Evolutionary conservation across 2,888 invertebrate species (phyloP).

Genomic region (Dryobotodes eremita): DNA sequence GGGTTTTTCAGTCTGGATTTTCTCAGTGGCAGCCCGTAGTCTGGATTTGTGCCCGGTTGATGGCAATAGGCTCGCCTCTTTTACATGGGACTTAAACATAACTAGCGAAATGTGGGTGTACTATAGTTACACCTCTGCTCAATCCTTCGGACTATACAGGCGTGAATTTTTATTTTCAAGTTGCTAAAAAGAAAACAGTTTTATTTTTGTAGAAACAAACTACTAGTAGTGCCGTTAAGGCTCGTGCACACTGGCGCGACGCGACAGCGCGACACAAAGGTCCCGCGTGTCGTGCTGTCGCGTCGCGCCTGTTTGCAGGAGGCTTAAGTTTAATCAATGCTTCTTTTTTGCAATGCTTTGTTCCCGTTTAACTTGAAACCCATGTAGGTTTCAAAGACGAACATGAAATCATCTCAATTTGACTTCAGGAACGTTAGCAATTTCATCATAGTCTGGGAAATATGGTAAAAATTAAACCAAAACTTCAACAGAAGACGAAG

Average conservation of each 20-base stretch:
- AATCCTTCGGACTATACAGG: too few species aligned
- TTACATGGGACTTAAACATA: too few species aligned
- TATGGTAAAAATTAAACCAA: conserved; percentile 72
- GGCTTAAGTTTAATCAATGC: too few species aligned
- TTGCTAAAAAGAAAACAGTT: neutral
- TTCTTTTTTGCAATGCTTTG: neutral
- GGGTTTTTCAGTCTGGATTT: neutral
- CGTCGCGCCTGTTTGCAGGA: too few species aligned
- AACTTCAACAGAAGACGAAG: conserved; percentile 68
- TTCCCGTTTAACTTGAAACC: neutral
- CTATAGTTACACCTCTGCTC: neutral
- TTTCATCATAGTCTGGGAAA: conserved; percentile 58
- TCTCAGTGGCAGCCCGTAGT: too few species aligned
- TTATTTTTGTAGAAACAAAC: neutral
- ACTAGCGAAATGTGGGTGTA: too few species aligned
- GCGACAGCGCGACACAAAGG: too few species aligned
- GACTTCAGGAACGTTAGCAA: conserved; percentile 39
- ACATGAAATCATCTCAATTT: neutral
- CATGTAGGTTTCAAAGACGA: too few species aligned
- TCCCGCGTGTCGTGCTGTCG: too few species aligned
- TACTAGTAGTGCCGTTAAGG: neutral
- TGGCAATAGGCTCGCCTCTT: neutral
- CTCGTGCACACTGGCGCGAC: too few species aligned
- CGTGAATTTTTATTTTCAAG: too few species aligned
- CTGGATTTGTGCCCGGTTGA: neutral